A percentile compares a stretch with the other conserved stretches of the same genome.
Evolutionary conservation across 1,140 invertebrate genomes (phyloP).

Genomic region (Trachymyrmex cornetzi): DNA sequence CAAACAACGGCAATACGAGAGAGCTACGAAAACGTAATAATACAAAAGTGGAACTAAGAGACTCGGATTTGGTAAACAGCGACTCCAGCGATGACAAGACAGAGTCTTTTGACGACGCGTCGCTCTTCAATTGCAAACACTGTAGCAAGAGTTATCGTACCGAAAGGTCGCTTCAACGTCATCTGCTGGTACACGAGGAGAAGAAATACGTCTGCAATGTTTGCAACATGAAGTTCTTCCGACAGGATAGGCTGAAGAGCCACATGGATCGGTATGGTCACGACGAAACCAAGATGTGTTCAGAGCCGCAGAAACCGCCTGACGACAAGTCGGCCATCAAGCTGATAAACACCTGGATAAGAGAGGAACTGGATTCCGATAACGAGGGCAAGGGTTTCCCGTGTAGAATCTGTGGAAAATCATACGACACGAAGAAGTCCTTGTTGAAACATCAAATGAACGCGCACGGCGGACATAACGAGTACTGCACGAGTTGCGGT

Average conservation of each 20-base stretch:
- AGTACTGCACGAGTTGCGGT: constrained; percentile 61
- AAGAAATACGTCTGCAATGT: constrained; percentile 78
- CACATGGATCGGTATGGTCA: constrained; percentile 76
- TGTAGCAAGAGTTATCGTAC: constrained; percentile 67
- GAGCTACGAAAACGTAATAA: constrained; percentile 36
- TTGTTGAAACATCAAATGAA: constrained; percentile 77
- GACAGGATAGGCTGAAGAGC: constrained; percentile 75
- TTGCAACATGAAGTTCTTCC: constrained; percentile 80
- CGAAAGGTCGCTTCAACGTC: constrained; percentile 70
- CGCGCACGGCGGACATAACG: constrained; percentile 67
- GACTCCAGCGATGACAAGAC: constrained; percentile 33
- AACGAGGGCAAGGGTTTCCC: constrained; percentile 80
- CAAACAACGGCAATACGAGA: constrained; percentile 12
- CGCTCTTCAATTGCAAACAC: constrained; percentile 70
- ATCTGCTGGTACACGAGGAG: constrained; percentile 68
- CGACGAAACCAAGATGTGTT: constrained; percentile 65
- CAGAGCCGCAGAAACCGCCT: constrained; percentile 73
- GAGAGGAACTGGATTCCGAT: constrained; percentile 81
- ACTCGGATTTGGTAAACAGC: constrained; percentile 4
- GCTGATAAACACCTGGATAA: constrained; percentile 82
- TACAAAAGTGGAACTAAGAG: background rate
- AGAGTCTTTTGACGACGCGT: constrained; percentile 2
- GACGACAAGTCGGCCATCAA: constrained; percentile 80
- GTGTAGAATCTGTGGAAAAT: constrained; percentile 80
- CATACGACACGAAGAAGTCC: constrained; percentile 80